Evolutionary conservation across 2,888 invertebrate genomes (phyloP), one percentile per base, ranked within the genome.

Genomic region (Polyploca ridens): DNA sequence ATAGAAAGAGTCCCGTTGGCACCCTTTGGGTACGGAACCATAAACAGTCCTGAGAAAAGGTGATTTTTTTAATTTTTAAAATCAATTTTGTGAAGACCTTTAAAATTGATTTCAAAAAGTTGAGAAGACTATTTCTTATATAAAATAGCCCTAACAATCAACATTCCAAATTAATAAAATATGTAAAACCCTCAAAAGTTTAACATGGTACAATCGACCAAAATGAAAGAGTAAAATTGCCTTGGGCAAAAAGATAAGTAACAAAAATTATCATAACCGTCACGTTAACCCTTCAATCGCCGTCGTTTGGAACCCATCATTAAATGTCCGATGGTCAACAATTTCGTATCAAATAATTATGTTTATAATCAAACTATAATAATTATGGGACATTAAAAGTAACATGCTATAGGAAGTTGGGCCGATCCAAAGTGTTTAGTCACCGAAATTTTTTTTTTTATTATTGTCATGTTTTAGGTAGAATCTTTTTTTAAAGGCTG

Each of bases 301-400:
- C 63, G 49, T 62, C 63, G 33, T 49, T 58, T 64, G 63, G 66
- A 71, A 66, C 70, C 74, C 69, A 67, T 77, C 71, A 82, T 83
- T 81, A 79, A 74, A 41, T 13, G 62, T 60, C 72, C 66, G 74
- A 72, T 69, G 72, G 66, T 61, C 72, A 66, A 75, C 77, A 75
- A 78, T 77, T 74, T 68, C 54, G 71, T 67, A 68, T 68, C 67
- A 72, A 74, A 79, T 77, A 73, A 81, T 81, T 69, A 78, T 81
- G 75, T 74, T 79, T 78, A 75, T 65, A 65, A 68, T 71, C 66
- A 74, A 74, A 68, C 54, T 38, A 76, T 69, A 68, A 54, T 76
- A 75, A 73, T 74, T 68, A 65, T 61, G 13, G 41, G 4, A 61
- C 27, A 19, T 5, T n/a, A 27, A 41, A 38, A 19, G 11, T 44